Conservation (phyloP, 2,888 invertebrate genomes). For the Colletes collaris region DNA sequence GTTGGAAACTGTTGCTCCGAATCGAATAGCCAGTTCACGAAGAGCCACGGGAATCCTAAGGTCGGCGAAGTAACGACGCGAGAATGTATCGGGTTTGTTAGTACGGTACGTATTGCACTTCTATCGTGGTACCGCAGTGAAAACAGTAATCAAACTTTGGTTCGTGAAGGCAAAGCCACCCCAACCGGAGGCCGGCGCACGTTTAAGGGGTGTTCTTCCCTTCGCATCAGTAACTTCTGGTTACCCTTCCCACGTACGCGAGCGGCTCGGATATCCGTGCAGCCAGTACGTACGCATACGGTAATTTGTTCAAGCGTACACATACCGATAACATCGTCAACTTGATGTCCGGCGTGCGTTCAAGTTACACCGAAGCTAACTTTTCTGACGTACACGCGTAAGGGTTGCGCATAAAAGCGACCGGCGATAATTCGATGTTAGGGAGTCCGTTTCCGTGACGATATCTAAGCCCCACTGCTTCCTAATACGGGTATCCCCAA, state of each 20-base stretch:
- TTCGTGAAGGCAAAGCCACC: slow-evolving; percentile 55
- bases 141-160: slow-evolving; percentile 69
- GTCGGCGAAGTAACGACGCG: slow-evolving; percentile 33
- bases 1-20: too few species aligned
- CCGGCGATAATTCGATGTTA: slow-evolving; percentile 9
- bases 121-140: slow-evolving; percentile 53
- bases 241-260: slow-evolving; percentile 35
- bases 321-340: slow-evolving; percentile 37
- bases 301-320: slow-evolving; percentile 45
- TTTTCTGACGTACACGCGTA: neutral
- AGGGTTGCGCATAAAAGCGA: slow-evolving; percentile 3
- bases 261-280: slow-evolving; percentile 30
- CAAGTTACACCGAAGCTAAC: slow-evolving; percentile 16
- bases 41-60: slow-evolving; percentile 28
- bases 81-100: slow-evolving; percentile 44
- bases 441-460: neutral
- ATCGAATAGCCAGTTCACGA: neutral
- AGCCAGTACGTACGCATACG: neutral
- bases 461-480: neutral
- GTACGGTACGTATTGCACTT: slow-evolving; percentile 44
- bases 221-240: slow-evolving; percentile 55
- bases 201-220: slow-evolving; percentile 59
- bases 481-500: too few species aligned
- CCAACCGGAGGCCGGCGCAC: slow-evolving; percentile 29
- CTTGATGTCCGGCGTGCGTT: slow-evolving; percentile 31